phyloP scores from a whole-genome alignment of 2,888 invertebrate genomes.

The Blera fallax region DNA sequence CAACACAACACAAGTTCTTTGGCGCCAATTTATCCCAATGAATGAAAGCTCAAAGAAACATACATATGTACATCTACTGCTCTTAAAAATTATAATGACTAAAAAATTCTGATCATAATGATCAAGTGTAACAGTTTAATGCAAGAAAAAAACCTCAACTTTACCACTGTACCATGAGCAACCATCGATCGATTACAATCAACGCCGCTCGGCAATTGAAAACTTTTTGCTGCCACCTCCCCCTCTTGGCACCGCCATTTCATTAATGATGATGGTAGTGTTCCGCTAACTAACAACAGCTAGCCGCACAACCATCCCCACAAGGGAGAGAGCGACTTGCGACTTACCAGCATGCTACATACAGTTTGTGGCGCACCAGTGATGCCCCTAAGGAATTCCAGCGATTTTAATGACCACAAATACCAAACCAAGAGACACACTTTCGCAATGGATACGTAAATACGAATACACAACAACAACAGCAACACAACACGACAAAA shows the following conservation, averaged over 20 bases:
- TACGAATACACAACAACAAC: not conserved
- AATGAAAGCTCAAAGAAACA: constrained; percentile 15
- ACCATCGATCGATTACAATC: constrained; percentile 65
- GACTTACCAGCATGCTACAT: not conserved
- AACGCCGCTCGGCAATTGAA: constrained; percentile 51
- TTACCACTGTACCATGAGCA: not conserved
- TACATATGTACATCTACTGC: not conserved
- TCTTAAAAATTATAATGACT: constrained; percentile 31
- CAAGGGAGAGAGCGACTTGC: constrained; percentile 52
- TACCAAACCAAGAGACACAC: constrained; percentile 68
- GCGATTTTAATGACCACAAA: constrained; percentile 67
- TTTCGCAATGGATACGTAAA: constrained; percentile 58
- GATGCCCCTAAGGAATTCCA: constrained; percentile 69
- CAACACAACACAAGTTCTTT: constrained; percentile 31
- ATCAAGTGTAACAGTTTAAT: constrained; percentile 58
- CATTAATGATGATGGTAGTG: constrained; percentile 48
- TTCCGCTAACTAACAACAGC: constrained; percentile 49
- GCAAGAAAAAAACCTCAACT: not conserved
- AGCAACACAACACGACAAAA: constrained; percentile 27
- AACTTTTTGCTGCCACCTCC: not conserved
- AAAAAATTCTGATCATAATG: constrained; percentile 38
- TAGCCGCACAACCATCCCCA: constrained; percentile 26
- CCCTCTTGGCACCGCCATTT: not conserved
- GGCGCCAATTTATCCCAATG: constrained; percentile 50
- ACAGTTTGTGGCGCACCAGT: constrained; percentile 50